phyloP scores from a whole-genome alignment of 1,140 invertebrate genomes.

The Polyergus mexicanus region DNA sequence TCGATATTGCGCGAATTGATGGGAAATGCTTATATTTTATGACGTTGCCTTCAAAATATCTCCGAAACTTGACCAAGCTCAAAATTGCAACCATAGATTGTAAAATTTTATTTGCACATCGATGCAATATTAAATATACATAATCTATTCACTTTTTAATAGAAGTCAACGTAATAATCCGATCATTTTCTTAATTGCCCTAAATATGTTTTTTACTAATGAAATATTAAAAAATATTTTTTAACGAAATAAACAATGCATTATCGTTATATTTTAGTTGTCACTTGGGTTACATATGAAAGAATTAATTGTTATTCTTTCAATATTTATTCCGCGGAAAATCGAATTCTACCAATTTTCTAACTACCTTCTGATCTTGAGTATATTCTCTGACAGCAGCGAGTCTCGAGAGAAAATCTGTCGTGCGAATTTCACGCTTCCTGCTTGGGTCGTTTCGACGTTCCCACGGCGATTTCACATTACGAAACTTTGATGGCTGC shows the following conservation, averaged over 20 bases:
- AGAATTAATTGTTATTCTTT: background rate
- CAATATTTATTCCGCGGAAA: constrained; percentile 20
- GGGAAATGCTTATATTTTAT: constrained; percentile 35
- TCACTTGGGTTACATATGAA: background rate
- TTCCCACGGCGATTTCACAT: constrained; percentile 75
- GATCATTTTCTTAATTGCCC: background rate
- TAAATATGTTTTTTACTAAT: background rate
- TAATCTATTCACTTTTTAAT: background rate
- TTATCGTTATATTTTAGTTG: background rate
- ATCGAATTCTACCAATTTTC: constrained; percentile 26
- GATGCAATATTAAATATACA: background rate
- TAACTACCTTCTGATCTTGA: constrained; percentile 37
- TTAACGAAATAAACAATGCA: background rate
- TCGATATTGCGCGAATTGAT: constrained; percentile 22
- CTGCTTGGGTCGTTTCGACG: constrained; percentile 67
- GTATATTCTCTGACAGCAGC: constrained; percentile 50
- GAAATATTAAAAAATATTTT: background rate
- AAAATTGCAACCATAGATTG: background rate
- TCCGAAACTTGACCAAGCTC: constrained; percentile 9
- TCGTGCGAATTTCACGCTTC: constrained; percentile 73
- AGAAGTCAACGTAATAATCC: background rate
- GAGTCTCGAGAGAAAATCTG: constrained; percentile 73
- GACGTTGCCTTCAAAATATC: background rate
- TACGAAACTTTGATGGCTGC: constrained; percentile 75
- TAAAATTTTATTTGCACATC: constrained; percentile 35